Conservation (phyloP, 2,797 vertebrate genomes). For the Hapalemur alaotrensis region DNA sequence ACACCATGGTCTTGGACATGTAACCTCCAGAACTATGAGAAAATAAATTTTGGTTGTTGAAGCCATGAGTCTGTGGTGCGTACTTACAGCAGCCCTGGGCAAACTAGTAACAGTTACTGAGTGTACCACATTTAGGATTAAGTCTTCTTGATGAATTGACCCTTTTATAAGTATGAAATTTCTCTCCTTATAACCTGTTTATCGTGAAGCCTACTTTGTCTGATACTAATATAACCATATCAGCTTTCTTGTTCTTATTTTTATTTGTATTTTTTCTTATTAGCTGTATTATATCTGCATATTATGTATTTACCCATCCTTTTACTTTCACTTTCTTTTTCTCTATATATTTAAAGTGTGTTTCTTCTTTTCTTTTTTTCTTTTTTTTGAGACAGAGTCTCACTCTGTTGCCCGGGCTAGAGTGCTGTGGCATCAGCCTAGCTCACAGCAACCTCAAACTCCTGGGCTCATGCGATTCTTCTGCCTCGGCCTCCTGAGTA, state of each 20-base stretch:
- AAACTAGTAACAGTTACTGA: not conserved
- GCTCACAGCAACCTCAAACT: too few species aligned
- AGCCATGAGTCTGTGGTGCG: not conserved
- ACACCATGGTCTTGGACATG: not conserved
- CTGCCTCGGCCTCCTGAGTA: too few species aligned
- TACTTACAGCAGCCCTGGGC: not conserved
- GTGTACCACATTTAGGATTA: not conserved
- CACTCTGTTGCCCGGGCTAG: too few species aligned
- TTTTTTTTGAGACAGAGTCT: too few species aligned
- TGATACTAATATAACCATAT: not conserved
- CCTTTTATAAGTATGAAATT: not conserved
- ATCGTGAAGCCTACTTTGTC: not conserved
- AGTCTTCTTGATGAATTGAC: not conserved
- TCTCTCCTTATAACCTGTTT: not conserved
- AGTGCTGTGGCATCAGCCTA: too few species aligned
- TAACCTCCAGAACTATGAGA: not conserved
- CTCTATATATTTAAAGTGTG: not conserved
- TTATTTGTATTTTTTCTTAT: not conserved
- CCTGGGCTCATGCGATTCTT: too few species aligned
- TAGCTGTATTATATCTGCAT: not conserved
- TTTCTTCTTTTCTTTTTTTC: not conserved
- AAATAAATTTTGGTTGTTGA: not conserved
- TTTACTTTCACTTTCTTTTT: not conserved
- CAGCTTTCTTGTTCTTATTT: not conserved
- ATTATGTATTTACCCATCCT: not conserved